Conservation (phyloP, 2,113 vertebrate genomes). For the Seriola aureovittata region DNA sequence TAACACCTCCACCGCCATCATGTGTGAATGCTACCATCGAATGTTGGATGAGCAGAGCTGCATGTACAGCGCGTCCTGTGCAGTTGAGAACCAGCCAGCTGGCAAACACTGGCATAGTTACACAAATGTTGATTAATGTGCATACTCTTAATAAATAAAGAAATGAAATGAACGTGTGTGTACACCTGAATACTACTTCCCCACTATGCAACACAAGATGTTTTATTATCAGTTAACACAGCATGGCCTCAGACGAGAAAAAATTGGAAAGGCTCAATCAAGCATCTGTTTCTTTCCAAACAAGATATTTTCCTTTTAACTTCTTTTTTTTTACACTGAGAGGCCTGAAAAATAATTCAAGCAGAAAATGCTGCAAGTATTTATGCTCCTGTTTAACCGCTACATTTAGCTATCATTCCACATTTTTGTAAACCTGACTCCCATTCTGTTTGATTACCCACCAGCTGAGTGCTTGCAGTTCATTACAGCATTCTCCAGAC, state of each 20-base stretch:
- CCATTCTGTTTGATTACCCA: not conserved
- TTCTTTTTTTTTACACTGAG: not conserved
- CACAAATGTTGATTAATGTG: not conserved
- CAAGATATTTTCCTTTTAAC: not conserved
- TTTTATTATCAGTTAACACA: not conserved
- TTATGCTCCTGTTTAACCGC: not conserved
- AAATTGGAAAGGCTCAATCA: not conserved
- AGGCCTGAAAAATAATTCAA: not conserved
- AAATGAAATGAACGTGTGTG: not conserved
- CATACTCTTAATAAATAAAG: not conserved
- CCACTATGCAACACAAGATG: not conserved
- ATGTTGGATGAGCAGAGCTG: not conserved
- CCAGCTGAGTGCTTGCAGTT: not conserved
- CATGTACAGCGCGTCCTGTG: no score
- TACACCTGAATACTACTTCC: not conserved
- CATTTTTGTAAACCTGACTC: not conserved
- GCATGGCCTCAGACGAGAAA: not conserved
- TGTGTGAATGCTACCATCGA: not conserved
- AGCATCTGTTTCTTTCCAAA: not conserved
- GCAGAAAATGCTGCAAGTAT: not conserved
- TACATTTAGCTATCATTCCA: not conserved
- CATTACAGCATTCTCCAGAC: conserved; percentile 21
- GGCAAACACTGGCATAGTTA: not conserved
- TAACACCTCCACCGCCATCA: no score
- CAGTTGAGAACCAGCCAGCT: not conserved